phyloP scores from a whole-genome alignment of 2,113 vertebrate genomes.

The Neodon shergylaensis region DNA sequence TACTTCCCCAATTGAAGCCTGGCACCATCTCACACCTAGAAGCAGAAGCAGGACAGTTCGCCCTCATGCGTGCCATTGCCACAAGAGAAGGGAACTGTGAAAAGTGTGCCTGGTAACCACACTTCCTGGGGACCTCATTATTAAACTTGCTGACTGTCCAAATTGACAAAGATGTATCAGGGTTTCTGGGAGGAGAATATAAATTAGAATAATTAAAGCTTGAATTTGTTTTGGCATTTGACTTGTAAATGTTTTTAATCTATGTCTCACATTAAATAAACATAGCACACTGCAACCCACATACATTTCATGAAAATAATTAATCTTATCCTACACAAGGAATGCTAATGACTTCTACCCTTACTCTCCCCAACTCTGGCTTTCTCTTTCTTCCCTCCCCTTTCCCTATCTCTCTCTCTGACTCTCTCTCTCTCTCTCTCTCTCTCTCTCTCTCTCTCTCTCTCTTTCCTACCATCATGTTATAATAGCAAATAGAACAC shows the following conservation, averaged over 20 bases:
- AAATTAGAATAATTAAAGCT: slow-evolving; percentile 13
- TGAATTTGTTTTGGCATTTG: background rate
- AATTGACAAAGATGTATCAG: background rate
- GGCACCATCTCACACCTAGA: background rate
- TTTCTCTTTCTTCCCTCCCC: background rate
- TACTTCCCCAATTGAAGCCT: background rate
- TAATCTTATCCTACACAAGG: background rate
- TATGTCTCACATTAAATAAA: background rate
- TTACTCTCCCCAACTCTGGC: background rate
- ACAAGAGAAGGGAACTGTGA: background rate
- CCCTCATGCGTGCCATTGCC: background rate
- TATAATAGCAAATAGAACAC: background rate
- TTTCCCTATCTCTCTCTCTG: background rate
- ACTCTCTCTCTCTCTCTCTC: background rate
- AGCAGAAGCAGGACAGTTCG: background rate
- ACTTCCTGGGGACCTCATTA: background rate
- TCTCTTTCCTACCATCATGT: background rate
- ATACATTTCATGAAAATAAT: background rate
- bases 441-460: background rate
- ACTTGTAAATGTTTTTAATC: slow-evolving; percentile 38
- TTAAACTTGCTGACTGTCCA: background rate
- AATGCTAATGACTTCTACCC: background rate
- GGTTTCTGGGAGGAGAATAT: background rate
- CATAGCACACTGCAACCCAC: background rate
- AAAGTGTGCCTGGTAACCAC: background rate